Conservation (phyloP, 2,797 vertebrate genomes). For the Moxostoma hubbsi region DNA sequence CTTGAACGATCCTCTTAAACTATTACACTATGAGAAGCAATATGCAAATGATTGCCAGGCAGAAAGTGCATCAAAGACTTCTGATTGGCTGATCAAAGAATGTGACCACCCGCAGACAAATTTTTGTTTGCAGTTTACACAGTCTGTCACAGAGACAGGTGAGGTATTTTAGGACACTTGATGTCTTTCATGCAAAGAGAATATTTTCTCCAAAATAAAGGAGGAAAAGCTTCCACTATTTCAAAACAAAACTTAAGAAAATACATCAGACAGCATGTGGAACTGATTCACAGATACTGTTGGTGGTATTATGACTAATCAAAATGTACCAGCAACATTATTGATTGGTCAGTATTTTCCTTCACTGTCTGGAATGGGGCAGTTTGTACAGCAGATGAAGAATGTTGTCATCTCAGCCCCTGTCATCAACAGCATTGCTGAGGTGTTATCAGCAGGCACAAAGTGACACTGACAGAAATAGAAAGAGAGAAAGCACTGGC, state of each 20-base stretch:
- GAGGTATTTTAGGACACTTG: no score
- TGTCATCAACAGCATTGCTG: conserved; percentile 19
- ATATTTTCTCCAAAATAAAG: background rate
- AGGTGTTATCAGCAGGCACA: background rate
- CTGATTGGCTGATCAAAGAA: no score
- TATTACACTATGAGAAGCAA: no score
- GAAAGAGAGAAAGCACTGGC: conserved; percentile 13
- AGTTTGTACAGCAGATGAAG: conserved; percentile 21
- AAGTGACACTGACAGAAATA: conserved; percentile 9
- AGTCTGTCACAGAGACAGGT: no score
- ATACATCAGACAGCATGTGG: background rate
- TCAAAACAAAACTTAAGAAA: background rate
- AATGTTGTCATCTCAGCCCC: conserved; percentile 8
- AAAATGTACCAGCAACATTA: conserved; percentile 14
- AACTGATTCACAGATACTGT: background rate
- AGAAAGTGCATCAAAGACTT: no score
- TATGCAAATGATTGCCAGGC: no score
- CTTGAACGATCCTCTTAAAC: no score
- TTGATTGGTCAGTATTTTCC: background rate
- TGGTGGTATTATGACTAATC: background rate
- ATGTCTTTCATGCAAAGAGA: no score
- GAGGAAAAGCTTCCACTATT: background rate
- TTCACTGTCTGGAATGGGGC: background rate
- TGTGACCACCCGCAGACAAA: no score
- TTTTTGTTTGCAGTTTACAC: background rate